These are phyloP conservation scores for Fregetta grallaria DNA, from an alignment of 2,113 vertebrate genomes.

Conservation along the genomic window DNA sequence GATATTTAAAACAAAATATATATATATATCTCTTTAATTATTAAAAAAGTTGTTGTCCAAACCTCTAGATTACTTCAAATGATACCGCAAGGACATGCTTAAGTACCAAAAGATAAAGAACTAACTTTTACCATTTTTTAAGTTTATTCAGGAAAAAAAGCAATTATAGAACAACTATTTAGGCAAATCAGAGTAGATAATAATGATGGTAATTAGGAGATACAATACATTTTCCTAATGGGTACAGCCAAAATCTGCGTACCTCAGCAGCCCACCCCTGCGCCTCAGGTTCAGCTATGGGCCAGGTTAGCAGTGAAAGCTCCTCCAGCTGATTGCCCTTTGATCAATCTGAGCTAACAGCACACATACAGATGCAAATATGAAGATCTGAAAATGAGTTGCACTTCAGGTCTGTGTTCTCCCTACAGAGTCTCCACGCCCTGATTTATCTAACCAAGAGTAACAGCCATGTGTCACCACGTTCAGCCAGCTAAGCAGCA, in stretches of 20 bases:
- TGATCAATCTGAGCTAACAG: too few relatives aligned
- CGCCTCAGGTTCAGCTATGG: neutral
- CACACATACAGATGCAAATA: neutral
- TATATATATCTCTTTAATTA: too few relatives aligned
- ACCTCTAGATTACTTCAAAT: neutral
- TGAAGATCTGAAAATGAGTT: neutral
- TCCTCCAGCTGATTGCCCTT: neutral
- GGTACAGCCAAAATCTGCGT: neutral
- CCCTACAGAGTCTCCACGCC: neutral
- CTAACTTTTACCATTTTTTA: neutral
- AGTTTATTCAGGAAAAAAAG: neutral
- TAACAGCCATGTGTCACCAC: neutral
- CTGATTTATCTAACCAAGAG: neutral
- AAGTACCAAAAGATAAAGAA: neutral
- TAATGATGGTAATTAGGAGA: neutral
- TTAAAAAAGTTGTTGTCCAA: neutral
- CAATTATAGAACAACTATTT: neutral
- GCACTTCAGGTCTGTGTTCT: neutral
- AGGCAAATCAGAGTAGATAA: neutral
- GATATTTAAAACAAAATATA: too few relatives aligned
- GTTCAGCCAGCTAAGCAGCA: rapidly evolving
- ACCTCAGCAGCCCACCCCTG: neutral
- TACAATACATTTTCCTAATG: neutral
- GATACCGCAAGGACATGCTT: neutral
- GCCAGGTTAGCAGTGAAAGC: neutral